Evolutionary conservation across 2,888 invertebrate species (phyloP), one percentile per base, ranked within the genome.

Genomic region (Xylota sylvarum): DNA sequence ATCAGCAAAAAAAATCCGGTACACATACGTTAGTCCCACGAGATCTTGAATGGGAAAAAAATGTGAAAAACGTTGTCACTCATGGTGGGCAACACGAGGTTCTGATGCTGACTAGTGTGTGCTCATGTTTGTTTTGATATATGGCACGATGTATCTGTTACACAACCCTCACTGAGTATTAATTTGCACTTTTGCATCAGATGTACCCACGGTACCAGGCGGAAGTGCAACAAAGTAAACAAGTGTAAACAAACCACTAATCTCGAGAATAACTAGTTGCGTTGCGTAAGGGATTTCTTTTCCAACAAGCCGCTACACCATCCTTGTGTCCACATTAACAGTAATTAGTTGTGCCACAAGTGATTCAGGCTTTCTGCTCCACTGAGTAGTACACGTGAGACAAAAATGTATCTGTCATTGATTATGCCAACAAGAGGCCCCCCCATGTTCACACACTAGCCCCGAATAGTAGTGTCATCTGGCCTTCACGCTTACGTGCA

Each of bases 381-480:
- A 85, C 46, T 35, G 74, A 72, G 52, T 52, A 65, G 67, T 80
- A 65, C 85, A 85, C 85, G 85, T 85, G 85, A 76, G 64, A 62
- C 60, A 72, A 72, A 58, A 70, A 55, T 32, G 4, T 77, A 76
- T 72, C 65, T 73, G 60, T 77, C 80, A 72, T 60, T 80, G 80
- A 67, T 85, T 72, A 81, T 60, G 76, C 35, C 76, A 85, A 65
- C 70, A 50, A 2, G n/a, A n/a, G 1, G 7, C 30, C 12, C 43
- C 17, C 19, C 4, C 5, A 6, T 1, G 9, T 10, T 37, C 52
- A 9, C 60, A 10, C 56, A 17, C 10, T 6, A 32, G 43, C n/a
- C 56, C 32, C 10, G 30, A 17, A 7, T 32, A 23, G 9, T 27
- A 37, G 40, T 23, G 60, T 60, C 60, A 60, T 60, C 60, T 60